Evolutionary conservation across 2,113 vertebrate genomes (phyloP).

Genomic region (Oxyruncus cristatus): DNA sequence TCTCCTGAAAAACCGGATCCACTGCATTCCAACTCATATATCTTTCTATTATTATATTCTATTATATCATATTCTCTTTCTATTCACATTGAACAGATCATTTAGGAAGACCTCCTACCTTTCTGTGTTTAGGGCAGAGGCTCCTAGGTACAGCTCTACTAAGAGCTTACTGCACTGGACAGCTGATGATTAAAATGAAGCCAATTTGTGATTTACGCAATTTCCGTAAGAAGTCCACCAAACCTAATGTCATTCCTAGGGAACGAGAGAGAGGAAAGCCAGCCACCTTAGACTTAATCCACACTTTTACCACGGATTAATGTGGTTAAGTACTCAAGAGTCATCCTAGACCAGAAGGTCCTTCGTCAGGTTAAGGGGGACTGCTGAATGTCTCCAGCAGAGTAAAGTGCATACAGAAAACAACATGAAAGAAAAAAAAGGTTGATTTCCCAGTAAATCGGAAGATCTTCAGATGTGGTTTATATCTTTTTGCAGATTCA

Average conservation of each 20-base stretch:
- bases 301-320: neutral
- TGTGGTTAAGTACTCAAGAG: neutral
- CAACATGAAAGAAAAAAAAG: neutral
- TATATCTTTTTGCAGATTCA: neutral
- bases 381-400: neutral
- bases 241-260: neutral
- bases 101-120: neutral
- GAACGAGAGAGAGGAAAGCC: neutral
- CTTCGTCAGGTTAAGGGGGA: neutral
- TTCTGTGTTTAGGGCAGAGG: neutral
- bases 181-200: neutral
- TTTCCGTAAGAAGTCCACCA: neutral
- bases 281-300: neutral
- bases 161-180: neutral
- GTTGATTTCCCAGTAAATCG: neutral
- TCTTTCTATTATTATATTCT: no score
- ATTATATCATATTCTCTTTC: neutral
- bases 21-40: neutral
- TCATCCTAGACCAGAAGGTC: neutral
- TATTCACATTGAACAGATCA: neutral
- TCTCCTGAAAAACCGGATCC: neutral
- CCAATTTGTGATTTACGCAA: neutral
- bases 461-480: neutral
- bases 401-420: neutral
- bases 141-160: neutral